phyloP scores from a whole-genome alignment of 1,140 invertebrate genomes.

The Metopolophium dirhodum region DNA sequence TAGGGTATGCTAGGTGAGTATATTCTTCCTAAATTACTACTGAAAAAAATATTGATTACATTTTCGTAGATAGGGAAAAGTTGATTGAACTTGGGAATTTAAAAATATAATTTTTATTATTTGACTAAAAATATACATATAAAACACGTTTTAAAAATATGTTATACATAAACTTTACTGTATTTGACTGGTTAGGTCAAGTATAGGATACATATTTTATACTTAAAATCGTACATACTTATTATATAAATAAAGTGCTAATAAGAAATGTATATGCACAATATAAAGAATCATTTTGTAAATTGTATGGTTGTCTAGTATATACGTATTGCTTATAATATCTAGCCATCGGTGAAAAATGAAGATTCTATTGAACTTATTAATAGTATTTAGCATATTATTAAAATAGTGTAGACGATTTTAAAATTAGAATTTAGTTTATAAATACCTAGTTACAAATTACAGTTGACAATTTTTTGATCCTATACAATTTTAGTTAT shows the following conservation, averaged over 20 bases:
- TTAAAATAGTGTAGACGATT: not conserved
- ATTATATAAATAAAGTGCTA: too few species aligned
- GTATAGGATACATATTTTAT: too few species aligned
- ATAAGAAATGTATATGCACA: not conserved
- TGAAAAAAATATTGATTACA: not conserved
- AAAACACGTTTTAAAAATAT: not conserved
- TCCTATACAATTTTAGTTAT: not conserved
- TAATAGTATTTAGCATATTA: not conserved
- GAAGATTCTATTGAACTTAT: not conserved
- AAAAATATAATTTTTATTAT: not conserved
- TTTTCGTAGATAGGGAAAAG: not conserved
- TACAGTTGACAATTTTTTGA: not conserved
- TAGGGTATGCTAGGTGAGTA: not conserved
- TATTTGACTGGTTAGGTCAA: too few species aligned
- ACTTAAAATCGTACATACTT: too few species aligned
- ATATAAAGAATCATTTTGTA: not conserved
- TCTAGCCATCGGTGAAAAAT: not conserved
- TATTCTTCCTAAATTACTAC: not conserved
- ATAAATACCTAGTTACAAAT: not conserved
- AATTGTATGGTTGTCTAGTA: not conserved
- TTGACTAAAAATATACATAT: not conserved
- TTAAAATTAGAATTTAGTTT: not conserved
- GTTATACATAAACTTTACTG: not conserved
- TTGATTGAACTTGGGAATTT: not conserved
- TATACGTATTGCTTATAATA: not conserved